Evolutionary conservation across 2,797 vertebrate genomes (phyloP).

Genomic region (Molothrus ater): DNA sequence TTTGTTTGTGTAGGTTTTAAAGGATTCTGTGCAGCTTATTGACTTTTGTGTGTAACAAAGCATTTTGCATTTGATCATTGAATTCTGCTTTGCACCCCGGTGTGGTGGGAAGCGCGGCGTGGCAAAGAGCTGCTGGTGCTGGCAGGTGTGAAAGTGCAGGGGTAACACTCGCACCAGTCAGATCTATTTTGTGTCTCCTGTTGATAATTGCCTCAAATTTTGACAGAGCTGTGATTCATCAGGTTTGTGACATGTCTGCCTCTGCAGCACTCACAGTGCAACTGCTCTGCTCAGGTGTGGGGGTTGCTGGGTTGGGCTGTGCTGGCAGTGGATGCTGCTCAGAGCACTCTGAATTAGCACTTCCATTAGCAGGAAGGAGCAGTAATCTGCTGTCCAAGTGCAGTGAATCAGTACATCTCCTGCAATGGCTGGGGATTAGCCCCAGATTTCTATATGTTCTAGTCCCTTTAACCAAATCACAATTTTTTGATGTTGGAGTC

Average conservation of each 20-base stretch:
- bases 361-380: not conserved
- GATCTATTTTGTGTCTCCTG: not conserved
- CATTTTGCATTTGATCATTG: not conserved
- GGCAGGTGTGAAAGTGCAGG: not conserved
- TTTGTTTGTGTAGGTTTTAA: not conserved
- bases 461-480: not conserved
- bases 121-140: accelerated
- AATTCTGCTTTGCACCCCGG: not conserved
- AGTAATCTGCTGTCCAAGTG: not conserved
- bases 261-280: not conserved
- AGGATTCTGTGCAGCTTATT: not conserved
- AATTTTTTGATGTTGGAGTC: not conserved
- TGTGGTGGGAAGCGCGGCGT: accelerated
- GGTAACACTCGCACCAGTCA: accelerated
- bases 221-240: not conserved
- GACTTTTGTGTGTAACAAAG: not conserved
- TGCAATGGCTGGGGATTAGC: not conserved
- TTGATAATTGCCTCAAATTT: not conserved
- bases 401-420: not conserved
- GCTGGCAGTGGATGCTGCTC: not conserved
- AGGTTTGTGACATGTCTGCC: not conserved
- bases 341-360: not conserved
- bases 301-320: not conserved
- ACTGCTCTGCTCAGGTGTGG: not conserved
- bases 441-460: not conserved